Evolutionary conservation across 2,113 vertebrate species (phyloP).

Genomic region (Andinoacara biseriatus): DNA sequence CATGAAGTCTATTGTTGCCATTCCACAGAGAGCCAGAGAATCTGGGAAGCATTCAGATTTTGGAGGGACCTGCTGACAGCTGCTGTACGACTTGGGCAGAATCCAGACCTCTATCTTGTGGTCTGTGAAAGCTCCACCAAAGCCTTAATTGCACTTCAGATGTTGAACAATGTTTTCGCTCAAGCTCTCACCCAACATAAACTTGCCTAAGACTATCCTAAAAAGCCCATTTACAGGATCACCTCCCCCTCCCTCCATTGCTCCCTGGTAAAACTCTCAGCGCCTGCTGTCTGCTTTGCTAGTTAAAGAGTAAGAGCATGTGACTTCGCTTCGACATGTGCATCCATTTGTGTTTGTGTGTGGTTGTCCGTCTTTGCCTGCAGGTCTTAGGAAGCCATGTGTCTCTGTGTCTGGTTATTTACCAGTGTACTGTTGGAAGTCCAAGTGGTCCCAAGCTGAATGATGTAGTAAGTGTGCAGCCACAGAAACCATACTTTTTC

Average conservation of each 20-base stretch:
- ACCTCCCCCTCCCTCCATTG: neutral
- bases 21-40: slow-evolving; percentile 67
- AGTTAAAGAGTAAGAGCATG: slow-evolving; percentile 27
- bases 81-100: slow-evolving; percentile 68
- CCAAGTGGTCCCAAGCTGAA: slow-evolving; percentile 48
- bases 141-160: slow-evolving; percentile 66
- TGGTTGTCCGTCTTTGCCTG: slow-evolving; percentile 3
- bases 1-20: slow-evolving; percentile 65
- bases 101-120: slow-evolving; percentile 59
- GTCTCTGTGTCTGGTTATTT: neutral
- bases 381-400: slow-evolving; percentile 25
- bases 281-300: slow-evolving; percentile 22
- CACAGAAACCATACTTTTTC: slow-evolving; percentile 20
- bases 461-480: slow-evolving; percentile 33
- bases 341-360: slow-evolving; percentile 24
- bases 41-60: slow-evolving; percentile 67
- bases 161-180: slow-evolving; percentile 54
- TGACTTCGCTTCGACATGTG: slow-evolving; percentile 40
- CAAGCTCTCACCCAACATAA: slow-evolving; percentile 48
- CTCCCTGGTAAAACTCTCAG: slow-evolving; percentile 22
- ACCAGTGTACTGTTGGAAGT: slow-evolving; percentile 44
- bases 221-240: slow-evolving; percentile 38
- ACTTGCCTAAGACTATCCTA: slow-evolving; percentile 47
- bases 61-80: slow-evolving; percentile 73
- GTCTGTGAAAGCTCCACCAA: slow-evolving; percentile 67